Base-by-base conservation (phyloP, 1,140 invertebrate genomes). In the Hycleus cichorii region DNA sequence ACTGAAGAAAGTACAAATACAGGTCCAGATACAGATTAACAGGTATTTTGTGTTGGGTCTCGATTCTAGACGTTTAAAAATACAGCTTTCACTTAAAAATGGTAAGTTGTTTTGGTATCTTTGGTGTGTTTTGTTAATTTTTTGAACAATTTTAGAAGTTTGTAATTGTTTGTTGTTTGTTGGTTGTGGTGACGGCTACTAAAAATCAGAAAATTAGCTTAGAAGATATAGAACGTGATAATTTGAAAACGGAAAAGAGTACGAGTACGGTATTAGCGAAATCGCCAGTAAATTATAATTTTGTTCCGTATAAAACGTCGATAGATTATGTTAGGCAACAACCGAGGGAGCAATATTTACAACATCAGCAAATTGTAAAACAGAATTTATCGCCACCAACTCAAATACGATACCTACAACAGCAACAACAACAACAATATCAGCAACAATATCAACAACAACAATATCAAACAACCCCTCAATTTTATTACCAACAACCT, bases 171-270 rank as follows among this genome's bases (percentile, higher is more conserved):
- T 42, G 11, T 42, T n/a, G 11, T 42, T 42, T 10, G 10, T 42
- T 42, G 40, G 11, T 42, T 8, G 3, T 11, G 40, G 11, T 6
- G 10, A 42, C 10, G 9, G 40, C 40, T 4, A 44, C 26, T 6
- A 53, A 54, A 27, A 46, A 64, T n/a, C 59, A 63, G 24, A 66
- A 67, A 59, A 62, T 64, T 25, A 65, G 58, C 18, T 52, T 69
- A 8, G 66, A 69, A 43, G 66, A 69, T 53, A 68, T 69, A 18
- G 68, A 69, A 52, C 40, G 59, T 11, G 68, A 68, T 38, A 66
- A 66, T 39, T 54, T 61, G 39, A 44, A 47, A 58, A 24, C 10
- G 51, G 32, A 10, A 58, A 59, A 51, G 42, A 11, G 18, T 18
- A 18, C 18, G 18, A 1, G 18, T 18, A 18, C 18, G 18, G 18